phyloP scores from a whole-genome alignment of 2,797 vertebrate genomes.

The Lithobates sylvaticus region DNA sequence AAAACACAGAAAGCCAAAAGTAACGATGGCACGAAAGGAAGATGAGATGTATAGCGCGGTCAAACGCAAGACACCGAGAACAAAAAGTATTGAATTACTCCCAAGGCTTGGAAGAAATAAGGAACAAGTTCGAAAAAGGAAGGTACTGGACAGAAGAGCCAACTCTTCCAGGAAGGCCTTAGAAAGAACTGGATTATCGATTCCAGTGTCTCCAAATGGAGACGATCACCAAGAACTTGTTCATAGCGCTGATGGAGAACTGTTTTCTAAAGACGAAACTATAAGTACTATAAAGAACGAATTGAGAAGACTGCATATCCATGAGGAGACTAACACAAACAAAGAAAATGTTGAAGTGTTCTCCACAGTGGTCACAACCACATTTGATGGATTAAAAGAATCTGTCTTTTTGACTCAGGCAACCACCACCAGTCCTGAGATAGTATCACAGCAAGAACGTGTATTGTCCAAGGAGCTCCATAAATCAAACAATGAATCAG shows the following conservation, averaged over 20 bases:
- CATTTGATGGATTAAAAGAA: not conserved
- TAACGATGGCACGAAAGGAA: not conserved
- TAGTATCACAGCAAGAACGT: not conserved
- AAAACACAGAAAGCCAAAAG: not conserved
- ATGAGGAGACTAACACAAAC: not conserved
- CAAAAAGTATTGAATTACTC: not conserved
- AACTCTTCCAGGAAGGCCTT: not conserved
- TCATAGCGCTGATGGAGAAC: not conserved
- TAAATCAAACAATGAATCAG: not conserved
- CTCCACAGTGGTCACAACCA: not conserved
- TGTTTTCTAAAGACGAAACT: not conserved
- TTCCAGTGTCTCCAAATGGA: not conserved
- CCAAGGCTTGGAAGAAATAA: not conserved
- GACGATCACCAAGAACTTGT: not conserved
- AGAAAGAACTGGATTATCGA: not conserved
- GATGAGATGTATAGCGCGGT: not conserved
- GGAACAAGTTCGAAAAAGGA: not conserved
- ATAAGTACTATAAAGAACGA: not conserved
- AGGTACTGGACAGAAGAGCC: not conserved
- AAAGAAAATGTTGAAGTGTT: not conserved
- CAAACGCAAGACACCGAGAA: slow-evolving; percentile 4
- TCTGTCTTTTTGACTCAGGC: not conserved
- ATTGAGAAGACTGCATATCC: no score
- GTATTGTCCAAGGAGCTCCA: not conserved
- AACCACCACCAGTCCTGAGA: not conserved